A percentile compares a stretch with the other conserved stretches of the same genome.
These are phyloP conservation scores for Harpegnathos saltator DNA, from an alignment of 1,140 invertebrate genomes.

Conservation along the genomic window DNA sequence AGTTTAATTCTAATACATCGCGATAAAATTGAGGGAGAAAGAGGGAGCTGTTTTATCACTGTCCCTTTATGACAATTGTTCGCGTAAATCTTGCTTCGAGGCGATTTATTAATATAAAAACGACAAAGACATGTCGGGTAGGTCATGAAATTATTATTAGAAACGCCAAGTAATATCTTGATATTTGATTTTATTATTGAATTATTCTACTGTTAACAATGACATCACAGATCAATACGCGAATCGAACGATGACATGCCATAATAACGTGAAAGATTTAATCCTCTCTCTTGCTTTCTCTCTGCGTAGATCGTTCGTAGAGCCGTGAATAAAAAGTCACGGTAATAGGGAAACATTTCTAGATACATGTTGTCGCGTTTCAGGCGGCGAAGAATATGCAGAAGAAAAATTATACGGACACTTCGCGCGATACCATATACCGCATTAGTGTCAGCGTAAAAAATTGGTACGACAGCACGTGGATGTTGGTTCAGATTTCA, in stretches of 20 bases:
- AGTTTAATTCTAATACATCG: constrained; percentile 19
- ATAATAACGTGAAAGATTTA: neutral
- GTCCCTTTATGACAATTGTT: constrained; percentile 24
- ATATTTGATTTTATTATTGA: neutral
- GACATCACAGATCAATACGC: neutral
- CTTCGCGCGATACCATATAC: neutral
- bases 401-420: constrained; percentile 20
- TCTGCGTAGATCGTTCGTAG: too few relatives aligned
- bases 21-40: constrained; percentile 20
- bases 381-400: constrained; percentile 14
- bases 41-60: constrained; percentile 19
- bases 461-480: neutral
- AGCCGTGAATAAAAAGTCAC: neutral
- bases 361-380: constrained; percentile 8
- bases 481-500: constrained; percentile 37
- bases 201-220: neutral
- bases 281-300: neutral
- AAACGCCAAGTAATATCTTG: neutral
- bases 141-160: neutral
- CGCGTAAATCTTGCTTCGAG: neutral
- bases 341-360: neutral
- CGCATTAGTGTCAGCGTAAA: constrained; percentile 31
- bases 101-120: constrained; percentile 27
- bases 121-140: neutral
- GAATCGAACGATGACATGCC: neutral